phyloP scores from a whole-genome alignment of 2,113 vertebrate species.

The Bothrops jararaca region DNA sequence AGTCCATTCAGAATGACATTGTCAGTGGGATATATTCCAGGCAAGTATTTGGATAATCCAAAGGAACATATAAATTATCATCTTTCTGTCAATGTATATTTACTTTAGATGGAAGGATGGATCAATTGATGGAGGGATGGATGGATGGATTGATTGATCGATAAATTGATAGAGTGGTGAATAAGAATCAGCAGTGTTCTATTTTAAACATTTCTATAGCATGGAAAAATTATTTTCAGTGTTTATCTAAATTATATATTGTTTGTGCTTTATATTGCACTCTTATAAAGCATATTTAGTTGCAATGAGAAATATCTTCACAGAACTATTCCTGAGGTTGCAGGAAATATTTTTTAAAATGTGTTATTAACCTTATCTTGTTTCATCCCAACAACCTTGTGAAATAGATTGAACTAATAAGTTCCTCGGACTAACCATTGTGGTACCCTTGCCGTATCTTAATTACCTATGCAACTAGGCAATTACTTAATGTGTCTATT shows the following conservation, averaged over 20 bases:
- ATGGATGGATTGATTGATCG: background rate
- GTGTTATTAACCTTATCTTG: background rate
- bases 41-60: constrained; percentile 66
- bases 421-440: background rate
- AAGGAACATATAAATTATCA: background rate
- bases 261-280: background rate
- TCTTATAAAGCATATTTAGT: constrained; percentile 36
- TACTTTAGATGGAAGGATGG: background rate
- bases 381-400: background rate
- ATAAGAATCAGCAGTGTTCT: background rate
- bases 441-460: background rate
- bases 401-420: background rate
- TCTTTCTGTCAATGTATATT: background rate
- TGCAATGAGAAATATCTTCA: constrained; percentile 56
- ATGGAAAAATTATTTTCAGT: background rate
- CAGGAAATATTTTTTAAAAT: background rate
- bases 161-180: background rate
- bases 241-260: background rate
- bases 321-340: constrained; percentile 52
- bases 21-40: constrained; percentile 95
- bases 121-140: background rate
- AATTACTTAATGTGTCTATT: constrained; percentile 30
- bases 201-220: constrained; percentile 31
- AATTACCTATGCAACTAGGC: background rate
- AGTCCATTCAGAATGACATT: constrained; percentile 80